Evolutionary conservation across 1,140 invertebrate species (phyloP).

Genomic region (Gonatopus flavifemur): DNA sequence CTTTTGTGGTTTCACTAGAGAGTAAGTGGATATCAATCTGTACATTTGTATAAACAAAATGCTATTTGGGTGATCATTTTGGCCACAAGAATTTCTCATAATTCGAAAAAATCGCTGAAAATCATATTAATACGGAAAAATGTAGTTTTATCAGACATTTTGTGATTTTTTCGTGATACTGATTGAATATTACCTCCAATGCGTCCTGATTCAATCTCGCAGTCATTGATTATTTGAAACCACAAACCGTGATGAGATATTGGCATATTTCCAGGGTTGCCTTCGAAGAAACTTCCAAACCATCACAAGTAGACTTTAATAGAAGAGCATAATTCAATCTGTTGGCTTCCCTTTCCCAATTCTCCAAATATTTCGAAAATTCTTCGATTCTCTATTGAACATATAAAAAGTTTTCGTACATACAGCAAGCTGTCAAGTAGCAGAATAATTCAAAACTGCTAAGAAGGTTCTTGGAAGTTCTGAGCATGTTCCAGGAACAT

Average conservation of each 20-base stretch:
- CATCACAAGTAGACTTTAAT: not conserved
- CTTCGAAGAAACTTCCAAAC: conserved; percentile 6
- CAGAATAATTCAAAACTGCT: too few relatives aligned
- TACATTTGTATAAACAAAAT: conserved; percentile 7
- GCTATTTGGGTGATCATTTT: conserved; percentile 13
- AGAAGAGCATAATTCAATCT: not conserved
- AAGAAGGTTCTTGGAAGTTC: too few relatives aligned
- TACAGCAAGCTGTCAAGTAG: too few relatives aligned
- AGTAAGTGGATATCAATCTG: conserved; percentile 11
- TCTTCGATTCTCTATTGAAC: not conserved
- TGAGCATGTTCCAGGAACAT: too few relatives aligned
- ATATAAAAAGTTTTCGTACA: too few relatives aligned
- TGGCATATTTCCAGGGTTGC: conserved; percentile 6
- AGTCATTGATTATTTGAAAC: conserved; percentile 12
- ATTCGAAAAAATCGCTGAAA: conserved; percentile 16
- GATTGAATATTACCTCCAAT: conserved; percentile 16
- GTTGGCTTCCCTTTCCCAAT: not conserved
- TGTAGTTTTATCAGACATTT: not conserved
- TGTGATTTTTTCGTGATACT: too few relatives aligned
- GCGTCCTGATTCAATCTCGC: conserved; percentile 8
- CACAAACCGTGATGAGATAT: not conserved
- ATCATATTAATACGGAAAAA: not conserved
- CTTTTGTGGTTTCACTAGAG: conserved; percentile 12
- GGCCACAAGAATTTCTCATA: conserved; percentile 6
- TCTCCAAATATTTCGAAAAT: not conserved